Evolutionary conservation across 2,113 vertebrate species (phyloP), one percentile per base, ranked within the genome.

Genomic region (Columba janthina): DNA sequence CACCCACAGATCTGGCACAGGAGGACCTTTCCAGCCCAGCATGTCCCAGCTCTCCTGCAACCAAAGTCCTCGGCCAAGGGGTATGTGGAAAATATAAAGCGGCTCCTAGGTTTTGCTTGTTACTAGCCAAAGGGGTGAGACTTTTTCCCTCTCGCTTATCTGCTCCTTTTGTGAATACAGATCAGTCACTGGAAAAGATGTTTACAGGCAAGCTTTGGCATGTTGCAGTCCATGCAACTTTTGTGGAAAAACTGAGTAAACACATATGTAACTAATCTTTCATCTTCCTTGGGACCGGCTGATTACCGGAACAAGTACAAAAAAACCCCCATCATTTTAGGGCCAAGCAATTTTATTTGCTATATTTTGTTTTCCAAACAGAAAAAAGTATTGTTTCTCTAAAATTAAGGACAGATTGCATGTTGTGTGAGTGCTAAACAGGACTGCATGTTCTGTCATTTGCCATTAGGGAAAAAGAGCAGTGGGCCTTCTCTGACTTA

Each of bases 321-420:
- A 13, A 34, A 13, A 34, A 11, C 15, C 12, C 26, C 7, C 29
- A 54, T 29, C 1, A 28, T 36, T 91, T 86, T 42, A 9, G 6
- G 15, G 75, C 60, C 75, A 94, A 84, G 53, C 4, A 84, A 54
- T 72, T 81, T 90, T 81, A 53, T 70, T 95, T 60, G 22, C 29
- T 92, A 5, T 67, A 65, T 61, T 61, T 67, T 86, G 51, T 75
- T 90, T 93, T 86, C 75, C 51, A 88, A 62, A 94, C 72, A 93
- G 72, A 53, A 61, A 82, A 93, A 93, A 20, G 32, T 36, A 84
- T 69, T 96, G 76, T 96, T 84, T 29, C 44, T 78, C 72, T 71
- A 53, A 91, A 91, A 95, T 96, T 77, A 84, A 90, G 69, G 54
- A 58, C 89, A 91, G 81, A 86, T 65, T 78, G 72, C 62, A 74